Evolutionary conservation across 2,888 invertebrate species (phyloP).

Genomic region (Cataglyphis livida): DNA sequence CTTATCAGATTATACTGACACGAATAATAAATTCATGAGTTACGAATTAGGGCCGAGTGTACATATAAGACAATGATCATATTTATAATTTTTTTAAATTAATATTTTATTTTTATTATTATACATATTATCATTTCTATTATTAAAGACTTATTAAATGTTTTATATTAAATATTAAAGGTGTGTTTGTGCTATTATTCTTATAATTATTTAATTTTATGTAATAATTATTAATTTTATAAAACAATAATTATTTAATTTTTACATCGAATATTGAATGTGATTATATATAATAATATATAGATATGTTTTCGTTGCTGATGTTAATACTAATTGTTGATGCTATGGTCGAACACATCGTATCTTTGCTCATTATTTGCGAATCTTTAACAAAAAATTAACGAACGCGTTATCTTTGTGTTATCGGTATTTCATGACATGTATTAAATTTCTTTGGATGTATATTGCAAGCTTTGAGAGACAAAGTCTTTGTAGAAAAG

Average conservation of each 20-base stretch:
- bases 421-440: background rate
- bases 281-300: background rate
- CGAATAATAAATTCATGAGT: constrained; percentile 11
- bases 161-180: background rate
- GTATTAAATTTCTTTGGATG: constrained; percentile 40
- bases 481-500: constrained; percentile 6
- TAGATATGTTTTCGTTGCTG: background rate
- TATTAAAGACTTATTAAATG: background rate
- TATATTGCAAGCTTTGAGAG: constrained; percentile 2
- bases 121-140: background rate
- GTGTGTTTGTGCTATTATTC: background rate
- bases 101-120: background rate
- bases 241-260: background rate
- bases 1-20: constrained; percentile 1
- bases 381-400: constrained; percentile 39
- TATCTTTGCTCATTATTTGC: constrained; percentile 26
- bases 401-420: constrained; percentile 33
- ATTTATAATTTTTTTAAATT: background rate
- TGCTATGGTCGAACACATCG: background rate
- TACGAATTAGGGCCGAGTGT: background rate
- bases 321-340: background rate
- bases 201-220: background rate
- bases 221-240: background rate
- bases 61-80: background rate
- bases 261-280: background rate